Conservation (phyloP, 2,797 vertebrate species). For the Neosalanx taihuensis region DNA sequence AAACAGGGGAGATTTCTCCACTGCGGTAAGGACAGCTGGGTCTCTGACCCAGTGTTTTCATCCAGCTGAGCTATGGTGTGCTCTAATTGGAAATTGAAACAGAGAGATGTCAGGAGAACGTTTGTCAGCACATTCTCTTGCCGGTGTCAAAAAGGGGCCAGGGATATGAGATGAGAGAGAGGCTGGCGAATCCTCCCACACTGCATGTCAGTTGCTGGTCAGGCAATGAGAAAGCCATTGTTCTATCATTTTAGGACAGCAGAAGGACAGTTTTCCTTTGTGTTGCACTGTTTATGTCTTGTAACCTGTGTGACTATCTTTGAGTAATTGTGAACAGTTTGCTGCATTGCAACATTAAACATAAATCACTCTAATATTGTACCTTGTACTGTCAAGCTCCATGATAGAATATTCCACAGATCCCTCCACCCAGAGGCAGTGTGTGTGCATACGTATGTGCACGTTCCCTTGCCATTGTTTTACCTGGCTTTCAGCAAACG, state of each 20-base stretch:
- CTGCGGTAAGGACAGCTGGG: slow-evolving; percentile 5
- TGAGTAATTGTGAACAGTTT: not conserved
- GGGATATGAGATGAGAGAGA: slow-evolving; percentile 12
- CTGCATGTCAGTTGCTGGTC: not conserved
- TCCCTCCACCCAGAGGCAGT: not conserved
- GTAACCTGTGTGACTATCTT: not conserved
- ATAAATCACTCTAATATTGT: slow-evolving; percentile 9
- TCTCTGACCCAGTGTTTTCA: slow-evolving; percentile 15
- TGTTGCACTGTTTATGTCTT: not conserved
- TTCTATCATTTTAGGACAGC: not conserved
- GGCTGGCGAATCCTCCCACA: not conserved
- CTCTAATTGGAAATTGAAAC: slow-evolving; percentile 41
- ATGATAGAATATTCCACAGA: not conserved
- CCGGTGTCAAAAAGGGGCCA: slow-evolving; percentile 15
- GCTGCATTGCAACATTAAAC: not conserved
- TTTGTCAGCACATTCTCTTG: slow-evolving; percentile 31
- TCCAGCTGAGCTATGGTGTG: slow-evolving; percentile 29
- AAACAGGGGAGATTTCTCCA: slow-evolving; percentile 7
- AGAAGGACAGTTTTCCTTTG: not conserved
- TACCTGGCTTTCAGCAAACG: not conserved
- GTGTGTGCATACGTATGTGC: not conserved
- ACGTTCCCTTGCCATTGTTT: not conserved
- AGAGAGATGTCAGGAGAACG: slow-evolving; percentile 22
- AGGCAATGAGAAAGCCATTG: not conserved
- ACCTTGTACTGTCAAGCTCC: slow-evolving; percentile 7